Conservation (phyloP, 2,888 invertebrate species). For the Agriopis aurantiaria region DNA sequence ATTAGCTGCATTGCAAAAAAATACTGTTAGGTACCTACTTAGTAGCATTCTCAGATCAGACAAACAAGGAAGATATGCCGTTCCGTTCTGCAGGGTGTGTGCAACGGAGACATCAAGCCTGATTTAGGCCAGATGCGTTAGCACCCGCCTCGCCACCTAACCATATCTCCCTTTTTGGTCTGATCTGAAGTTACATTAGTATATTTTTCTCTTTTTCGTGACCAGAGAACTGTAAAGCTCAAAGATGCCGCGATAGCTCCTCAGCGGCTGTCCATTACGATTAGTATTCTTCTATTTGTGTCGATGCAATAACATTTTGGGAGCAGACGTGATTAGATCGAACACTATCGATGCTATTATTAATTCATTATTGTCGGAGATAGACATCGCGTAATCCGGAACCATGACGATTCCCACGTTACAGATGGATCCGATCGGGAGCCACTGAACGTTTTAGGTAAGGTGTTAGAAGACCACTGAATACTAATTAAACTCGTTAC, state of each 20-base stretch:
- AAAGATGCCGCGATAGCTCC: constrained; percentile 21
- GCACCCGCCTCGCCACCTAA: too few species aligned
- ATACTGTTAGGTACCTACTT: too few species aligned
- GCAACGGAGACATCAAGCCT: too few species aligned
- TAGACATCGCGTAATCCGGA: constrained; percentile 79
- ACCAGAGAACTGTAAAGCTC: constrained; percentile 26
- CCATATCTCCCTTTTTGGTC: too few species aligned
- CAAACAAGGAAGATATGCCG: too few species aligned
- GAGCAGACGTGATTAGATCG: constrained; percentile 64
- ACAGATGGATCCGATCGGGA: constrained; percentile 55
- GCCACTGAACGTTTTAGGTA: neutral
- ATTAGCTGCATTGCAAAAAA: too few species aligned
- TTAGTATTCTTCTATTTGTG: constrained; percentile 37
- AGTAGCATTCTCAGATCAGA: too few species aligned
- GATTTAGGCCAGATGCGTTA: too few species aligned
- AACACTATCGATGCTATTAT: constrained; percentile 74
- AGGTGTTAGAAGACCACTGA: neutral
- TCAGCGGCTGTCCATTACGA: constrained; percentile 34
- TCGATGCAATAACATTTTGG: constrained; percentile 35
- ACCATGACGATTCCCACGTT: constrained; percentile 80
- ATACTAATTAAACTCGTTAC: neutral
- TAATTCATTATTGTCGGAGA: constrained; percentile 77
- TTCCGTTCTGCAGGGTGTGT: too few species aligned
- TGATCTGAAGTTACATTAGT: too few species aligned
- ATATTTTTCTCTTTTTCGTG: neutral